Evolutionary conservation across 2,797 vertebrate genomes (phyloP).

Genomic region (Mallotus villosus): DNA sequence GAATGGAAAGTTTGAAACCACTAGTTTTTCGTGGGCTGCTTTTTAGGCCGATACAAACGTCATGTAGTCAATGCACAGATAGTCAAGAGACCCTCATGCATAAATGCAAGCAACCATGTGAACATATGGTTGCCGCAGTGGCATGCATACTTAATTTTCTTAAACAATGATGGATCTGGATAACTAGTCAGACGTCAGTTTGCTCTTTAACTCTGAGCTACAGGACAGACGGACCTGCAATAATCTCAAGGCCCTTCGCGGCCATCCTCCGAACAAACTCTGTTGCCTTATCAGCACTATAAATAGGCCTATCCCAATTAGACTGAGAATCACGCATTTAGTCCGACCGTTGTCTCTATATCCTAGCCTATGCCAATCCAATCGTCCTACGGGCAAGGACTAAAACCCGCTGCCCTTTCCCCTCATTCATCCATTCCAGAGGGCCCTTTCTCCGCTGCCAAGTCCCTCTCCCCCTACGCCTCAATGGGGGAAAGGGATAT

Average conservation of each 20-base stretch:
- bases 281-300: conserved; percentile 51
- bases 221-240: conserved; percentile 11
- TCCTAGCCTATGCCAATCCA: conserved; percentile 40
- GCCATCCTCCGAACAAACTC: conserved; percentile 38
- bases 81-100: neutral
- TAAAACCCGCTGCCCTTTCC: conserved; percentile 56
- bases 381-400: conserved; percentile 49
- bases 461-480: conserved; percentile 52
- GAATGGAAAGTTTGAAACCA: neutral
- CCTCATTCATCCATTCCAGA: conserved; percentile 57
- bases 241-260: neutral
- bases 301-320: conserved; percentile 59
- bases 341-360: conserved; percentile 58
- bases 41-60: neutral
- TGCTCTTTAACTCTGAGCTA: neutral
- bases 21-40: neutral
- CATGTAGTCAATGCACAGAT: neutral
- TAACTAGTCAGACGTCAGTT: neutral
- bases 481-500: conserved; percentile 84
- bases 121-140: neutral
- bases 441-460: conserved; percentile 69
- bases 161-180: neutral
- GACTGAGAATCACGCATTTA: conserved; percentile 52
- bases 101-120: neutral
- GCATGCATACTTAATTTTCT: neutral